Base-by-base conservation (phyloP, 1,140 invertebrate species). In the Drosophila obscura region DNA sequence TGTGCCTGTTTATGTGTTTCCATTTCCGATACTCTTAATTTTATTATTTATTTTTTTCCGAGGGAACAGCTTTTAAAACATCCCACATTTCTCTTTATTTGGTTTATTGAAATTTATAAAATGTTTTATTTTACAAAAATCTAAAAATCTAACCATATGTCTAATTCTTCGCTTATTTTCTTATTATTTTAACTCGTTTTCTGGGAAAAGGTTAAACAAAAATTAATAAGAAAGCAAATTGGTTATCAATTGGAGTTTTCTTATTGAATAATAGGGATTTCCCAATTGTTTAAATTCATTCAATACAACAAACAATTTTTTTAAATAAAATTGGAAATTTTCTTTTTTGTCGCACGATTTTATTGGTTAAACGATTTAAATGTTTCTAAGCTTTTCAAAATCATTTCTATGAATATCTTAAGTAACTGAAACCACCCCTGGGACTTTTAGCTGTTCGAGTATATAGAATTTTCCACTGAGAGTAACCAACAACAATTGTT, bases 1-100 rank as follows among this genome's bases (percentile, higher is more conserved):
- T 58, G 58, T 75, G 72, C 72, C 72, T 75, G 72, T 77, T 77
- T 77, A 65, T 62, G 64, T 77, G 74, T 69, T 64, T 49, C 43
- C 41, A 15, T 58, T 68, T 68, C 4, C 0, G 0, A 1, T 5
- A 2, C 9, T 28, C 22, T 24, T 16, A 5, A 5, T 26, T 26
- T 51, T 41, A 50, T 55, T 35, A n/a, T n/a, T n/a, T n/a, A n/a
- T 49, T 35, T 19, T 16, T 46, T 39, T 39, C 49, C 41, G 31
- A 24, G 31, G 57, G 59, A 39, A 39, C 39, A 48, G 24, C 67
- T n/a, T 28, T 35, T 11, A 28, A 26, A 41, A 28, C 4, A 8
- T 26, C 9, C 2, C 0, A 45, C n/a, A 1, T 26, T 24, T 58
- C 1, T 28, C 26, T 31, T 16, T 13, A 16, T 46, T 31, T 31